These are phyloP conservation scores for Diadophis punctatus DNA, from an alignment of 2,113 vertebrate genomes.

Conservation along the genomic window DNA sequence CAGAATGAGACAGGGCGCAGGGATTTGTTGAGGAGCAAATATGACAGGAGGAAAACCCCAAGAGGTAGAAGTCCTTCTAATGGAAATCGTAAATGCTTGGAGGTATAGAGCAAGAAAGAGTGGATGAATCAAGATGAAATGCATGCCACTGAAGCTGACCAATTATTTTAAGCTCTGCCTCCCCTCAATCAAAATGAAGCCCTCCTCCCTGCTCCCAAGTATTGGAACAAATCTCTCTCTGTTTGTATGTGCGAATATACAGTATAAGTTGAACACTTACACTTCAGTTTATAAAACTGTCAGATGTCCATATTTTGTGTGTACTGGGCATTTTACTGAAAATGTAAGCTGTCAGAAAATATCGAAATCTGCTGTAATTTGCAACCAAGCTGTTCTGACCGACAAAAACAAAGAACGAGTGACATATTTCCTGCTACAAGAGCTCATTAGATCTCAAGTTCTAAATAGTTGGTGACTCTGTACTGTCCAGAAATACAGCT, in stretches of 20 bases:
- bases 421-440: neutral
- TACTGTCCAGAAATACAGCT: neutral
- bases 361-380: neutral
- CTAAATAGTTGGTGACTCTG: neutral
- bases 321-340: neutral
- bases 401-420: neutral
- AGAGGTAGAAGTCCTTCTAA: neutral
- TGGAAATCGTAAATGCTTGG: neutral
- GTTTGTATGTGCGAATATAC: too few relatives aligned
- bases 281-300: neutral
- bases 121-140: neutral
- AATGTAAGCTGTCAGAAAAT: neutral
- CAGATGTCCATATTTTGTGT: constrained; percentile 8
- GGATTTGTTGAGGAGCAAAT: neutral
- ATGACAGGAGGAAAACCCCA: neutral
- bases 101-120: neutral
- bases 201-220: neutral
- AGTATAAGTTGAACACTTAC: neutral
- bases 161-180: neutral
- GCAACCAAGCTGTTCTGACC: neutral
- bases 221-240: neutral
- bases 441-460: neutral
- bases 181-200: neutral
- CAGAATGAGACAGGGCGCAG: neutral
- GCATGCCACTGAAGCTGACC: neutral